phyloP scores from a whole-genome alignment of 2,113 vertebrate genomes.

The Phoenicopterus ruber region DNA sequence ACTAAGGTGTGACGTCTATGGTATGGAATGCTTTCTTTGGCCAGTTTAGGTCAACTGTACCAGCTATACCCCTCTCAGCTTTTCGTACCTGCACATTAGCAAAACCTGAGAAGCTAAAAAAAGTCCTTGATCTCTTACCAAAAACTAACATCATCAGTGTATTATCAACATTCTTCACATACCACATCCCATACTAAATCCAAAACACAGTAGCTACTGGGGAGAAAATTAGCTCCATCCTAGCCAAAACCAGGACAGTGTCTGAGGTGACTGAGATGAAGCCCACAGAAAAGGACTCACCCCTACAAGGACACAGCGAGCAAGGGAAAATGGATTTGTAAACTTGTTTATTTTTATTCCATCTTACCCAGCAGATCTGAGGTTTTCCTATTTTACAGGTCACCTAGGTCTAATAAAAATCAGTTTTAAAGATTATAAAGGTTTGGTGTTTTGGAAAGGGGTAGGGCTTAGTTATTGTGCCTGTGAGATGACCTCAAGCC shows the following conservation, averaged over 20 bases:
- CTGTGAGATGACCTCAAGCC: neutral
- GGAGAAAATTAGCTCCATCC: too few relatives aligned
- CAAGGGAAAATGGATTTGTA: neutral
- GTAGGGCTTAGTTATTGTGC: neutral
- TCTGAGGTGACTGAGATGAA: neutral
- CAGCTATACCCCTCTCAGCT: too few relatives aligned
- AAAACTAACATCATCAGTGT: too few relatives aligned
- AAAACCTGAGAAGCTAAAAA: too few relatives aligned
- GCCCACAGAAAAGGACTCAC: fast-evolving
- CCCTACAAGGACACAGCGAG: neutral
- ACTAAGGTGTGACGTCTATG: too few relatives aligned
- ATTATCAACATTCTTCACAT: too few relatives aligned
- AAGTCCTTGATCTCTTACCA: too few relatives aligned
- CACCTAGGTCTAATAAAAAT: constrained; percentile 32
- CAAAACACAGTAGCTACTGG: too few relatives aligned
- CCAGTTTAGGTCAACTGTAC: too few relatives aligned
- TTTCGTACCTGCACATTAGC: too few relatives aligned
- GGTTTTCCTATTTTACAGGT: constrained; percentile 11
- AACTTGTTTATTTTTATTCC: neutral
- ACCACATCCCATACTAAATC: too few relatives aligned
- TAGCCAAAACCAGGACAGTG: neutral
- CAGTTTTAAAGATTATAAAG: constrained; percentile 2
- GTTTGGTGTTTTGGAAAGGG: neutral
- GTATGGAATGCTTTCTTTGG: too few relatives aligned
- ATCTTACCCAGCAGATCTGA: constrained; percentile 24